These are phyloP conservation scores for Nymphalis c-album DNA, from an alignment of 2,888 invertebrate genomes.

Conservation along the genomic window DNA sequence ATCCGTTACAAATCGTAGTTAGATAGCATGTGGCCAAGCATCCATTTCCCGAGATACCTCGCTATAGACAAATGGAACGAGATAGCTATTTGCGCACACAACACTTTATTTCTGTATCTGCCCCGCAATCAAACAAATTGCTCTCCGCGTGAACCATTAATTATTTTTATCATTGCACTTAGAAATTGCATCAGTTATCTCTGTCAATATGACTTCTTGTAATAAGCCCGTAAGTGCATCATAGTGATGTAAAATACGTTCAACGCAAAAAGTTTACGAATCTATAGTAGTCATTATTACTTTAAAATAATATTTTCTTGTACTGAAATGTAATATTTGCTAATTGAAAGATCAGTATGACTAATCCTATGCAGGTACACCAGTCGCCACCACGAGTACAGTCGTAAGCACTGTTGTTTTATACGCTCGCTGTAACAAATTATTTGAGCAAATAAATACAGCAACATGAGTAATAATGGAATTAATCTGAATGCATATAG, in stretches of 20 bases:
- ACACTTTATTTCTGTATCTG: constrained; percentile 48
- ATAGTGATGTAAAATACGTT: neutral
- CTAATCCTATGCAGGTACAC: too few species aligned
- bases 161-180: constrained; percentile 41
- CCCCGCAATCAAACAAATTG: constrained; percentile 55
- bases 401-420: too few species aligned
- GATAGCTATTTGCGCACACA: constrained; percentile 46
- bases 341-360: too few species aligned
- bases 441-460: too few species aligned
- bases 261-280: neutral
- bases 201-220: constrained; percentile 31
- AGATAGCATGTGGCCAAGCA: constrained; percentile 37
- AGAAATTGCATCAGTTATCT: constrained; percentile 34
- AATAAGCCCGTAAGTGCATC: constrained; percentile 20
- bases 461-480: too few species aligned
- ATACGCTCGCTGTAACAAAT: too few species aligned
- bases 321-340: too few species aligned
- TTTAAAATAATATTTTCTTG: too few species aligned
- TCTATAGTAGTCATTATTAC: neutral
- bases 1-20: constrained; percentile 28
- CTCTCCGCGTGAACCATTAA: constrained; percentile 35
- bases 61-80: constrained; percentile 55
- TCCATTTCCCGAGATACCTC: constrained; percentile 44
- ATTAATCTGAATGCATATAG: too few species aligned
- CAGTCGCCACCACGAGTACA: too few species aligned